Base-by-base conservation (phyloP, 1,140 invertebrate species). In the Phocides pigmalion region DNA sequence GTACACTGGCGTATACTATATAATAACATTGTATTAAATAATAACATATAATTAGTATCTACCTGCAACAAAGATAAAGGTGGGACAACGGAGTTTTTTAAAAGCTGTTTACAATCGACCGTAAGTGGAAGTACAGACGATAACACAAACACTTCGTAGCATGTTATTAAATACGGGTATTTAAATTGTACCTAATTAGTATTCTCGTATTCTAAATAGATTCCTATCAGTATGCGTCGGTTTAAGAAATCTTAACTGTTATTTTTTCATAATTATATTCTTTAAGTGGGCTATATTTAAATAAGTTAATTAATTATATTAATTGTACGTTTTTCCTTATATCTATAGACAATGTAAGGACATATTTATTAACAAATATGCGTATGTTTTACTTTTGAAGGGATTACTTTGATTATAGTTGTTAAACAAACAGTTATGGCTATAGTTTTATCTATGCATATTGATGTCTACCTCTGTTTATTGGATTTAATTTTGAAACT, bases 11-110 rank as follows among this genome's bases (percentile, higher is more conserved):
- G 69, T 74, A 72, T 61, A 72, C 79, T 82, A 77, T 70, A 70
- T 84, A 84, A 87, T 84, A 80, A 83, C 81, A 83, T 83, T 81
- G 79, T 84, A 82, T 84, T 81, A 83, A 83, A 84, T 87, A 87
- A 87, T 84, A 83, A 84, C 76, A 82, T 84, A 82, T 84, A 84
- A 87, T 87, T 87, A 87, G 76, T 81, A 83, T 68, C 64, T 84
- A 81, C 83, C 74, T 80, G 81, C 79, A 74, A 77, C 82, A 76
- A 82, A 87, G 81, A 83, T 83, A 87, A 83, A 78, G 74, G 68
- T 78, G 77, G 74, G 84, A 87, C 81, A 82, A 81, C 72, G 73
- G 63, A 79, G 76, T 84, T 86, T 82, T 51, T 84, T 82, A 83
- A 86, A 87, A 80, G 84, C 82, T 84, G 84, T 84, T 87, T 87